Base-by-base conservation (phyloP, 2,113 vertebrate species). In the Cololabis saira region DNA sequence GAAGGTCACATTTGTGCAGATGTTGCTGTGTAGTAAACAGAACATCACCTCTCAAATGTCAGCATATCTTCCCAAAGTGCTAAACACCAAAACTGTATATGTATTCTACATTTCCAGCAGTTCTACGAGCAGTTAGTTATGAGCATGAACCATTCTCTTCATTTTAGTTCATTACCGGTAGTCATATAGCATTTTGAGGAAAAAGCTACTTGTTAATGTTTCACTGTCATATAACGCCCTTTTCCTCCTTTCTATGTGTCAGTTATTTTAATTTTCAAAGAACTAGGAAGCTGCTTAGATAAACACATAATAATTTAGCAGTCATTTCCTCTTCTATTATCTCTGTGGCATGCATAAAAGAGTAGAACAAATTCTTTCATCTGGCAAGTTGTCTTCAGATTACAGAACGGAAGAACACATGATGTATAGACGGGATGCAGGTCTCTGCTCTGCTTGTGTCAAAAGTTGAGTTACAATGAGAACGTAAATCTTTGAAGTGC, bases 391-490 rank as follows among this genome's bases (percentile, higher is more conserved):
- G 47, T 65, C 64, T 67, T 74, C 59, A 65, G 75, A 68, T 58
- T 50, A 51, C 43, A 43, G 66, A 60, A 61, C 64, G 50, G 71
- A 62, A 73, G 64, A 61, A 52, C 30, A 63, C 44, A 22, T 75
- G 61, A 49, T 83, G 75, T 79, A 61, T 65, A 43, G 24, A 27
- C 24, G 5, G 24, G 24, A 27, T 27, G 24, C 24, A 49, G 71
- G 70, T 74, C 52, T 75, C 59, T 79, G 58, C 10, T 9, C 74
- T 51, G 42, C 62, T 74, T 65, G 54, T 88, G 78, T 84, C 80
- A 84, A 87, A 76, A 86, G 78, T 87, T 87, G 63, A 85, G 59
- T 88, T 85, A 76, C 67, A 52, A 44, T 56, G 71, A 64, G 60
- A 65, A 27, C 17, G 44, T 53, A 14, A 70, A 71, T 63, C 68